Evolutionary conservation across 2,797 vertebrate species (phyloP).

Genomic region (Novumbra hubbsi): DNA sequence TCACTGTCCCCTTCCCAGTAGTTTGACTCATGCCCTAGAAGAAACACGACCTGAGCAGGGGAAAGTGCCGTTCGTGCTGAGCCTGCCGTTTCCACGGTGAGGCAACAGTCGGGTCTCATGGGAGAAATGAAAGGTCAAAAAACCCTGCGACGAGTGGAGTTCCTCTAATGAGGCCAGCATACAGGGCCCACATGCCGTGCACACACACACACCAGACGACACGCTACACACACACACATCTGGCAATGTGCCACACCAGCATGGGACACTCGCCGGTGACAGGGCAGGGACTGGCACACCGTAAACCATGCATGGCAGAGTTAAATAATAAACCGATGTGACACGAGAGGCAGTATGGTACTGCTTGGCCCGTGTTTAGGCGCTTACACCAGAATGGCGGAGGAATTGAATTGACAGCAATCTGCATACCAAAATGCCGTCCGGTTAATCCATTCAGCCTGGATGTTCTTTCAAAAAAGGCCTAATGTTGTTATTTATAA

Average conservation of each 20-base stretch:
- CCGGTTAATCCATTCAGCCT: not conserved
- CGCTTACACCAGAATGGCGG: not conserved
- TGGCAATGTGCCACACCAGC: constrained; percentile 66
- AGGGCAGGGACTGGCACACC: constrained; percentile 16
- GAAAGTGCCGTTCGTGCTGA: too few relatives aligned
- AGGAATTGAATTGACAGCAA: not conserved
- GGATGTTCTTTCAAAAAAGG: too few relatives aligned
- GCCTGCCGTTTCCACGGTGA: constrained; percentile 57
- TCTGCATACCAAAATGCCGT: not conserved
- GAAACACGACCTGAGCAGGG: too few relatives aligned
- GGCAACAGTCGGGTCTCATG: constrained; percentile 72
- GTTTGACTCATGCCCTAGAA: too few relatives aligned
- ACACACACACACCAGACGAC: not conserved
- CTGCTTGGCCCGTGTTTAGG: not conserved
- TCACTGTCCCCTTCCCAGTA: too few relatives aligned
- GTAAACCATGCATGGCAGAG: constrained; percentile 9
- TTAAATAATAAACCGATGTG: not conserved
- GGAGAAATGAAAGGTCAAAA: constrained; percentile 81
- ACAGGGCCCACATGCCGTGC: constrained; percentile 38
- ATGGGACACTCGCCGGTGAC: not conserved
- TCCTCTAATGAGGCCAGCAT: constrained; percentile 67
- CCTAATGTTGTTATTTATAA: too few relatives aligned
- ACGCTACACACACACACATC: not conserved
- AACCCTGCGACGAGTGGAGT: constrained; percentile 59
- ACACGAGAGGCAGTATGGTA: not conserved